phyloP scores from a whole-genome alignment of 2,113 vertebrate species.

The Grus americana region DNA sequence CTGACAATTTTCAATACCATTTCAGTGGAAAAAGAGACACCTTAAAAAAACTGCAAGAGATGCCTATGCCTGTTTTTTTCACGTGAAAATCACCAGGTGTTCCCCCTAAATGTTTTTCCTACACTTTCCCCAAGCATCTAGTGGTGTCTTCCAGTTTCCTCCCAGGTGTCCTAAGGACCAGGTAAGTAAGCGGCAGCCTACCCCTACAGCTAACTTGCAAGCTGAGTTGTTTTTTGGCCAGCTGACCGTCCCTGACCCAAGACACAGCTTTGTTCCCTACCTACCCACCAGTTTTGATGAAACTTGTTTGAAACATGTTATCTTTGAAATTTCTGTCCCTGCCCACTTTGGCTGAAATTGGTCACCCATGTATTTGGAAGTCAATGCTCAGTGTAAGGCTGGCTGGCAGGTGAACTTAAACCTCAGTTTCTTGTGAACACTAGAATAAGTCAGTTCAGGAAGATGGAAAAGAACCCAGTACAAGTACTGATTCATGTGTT shows the following conservation, averaged over 20 bases:
- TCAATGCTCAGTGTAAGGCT: neutral
- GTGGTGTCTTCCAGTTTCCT: neutral
- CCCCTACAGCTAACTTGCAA: neutral
- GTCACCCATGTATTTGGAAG: neutral
- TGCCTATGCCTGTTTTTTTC: neutral
- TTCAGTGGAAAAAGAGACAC: neutral
- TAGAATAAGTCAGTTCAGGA: neutral
- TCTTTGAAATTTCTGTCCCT: neutral
- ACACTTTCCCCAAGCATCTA: too few species aligned
- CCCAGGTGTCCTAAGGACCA: neutral
- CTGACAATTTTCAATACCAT: neutral
- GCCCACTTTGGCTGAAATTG: neutral
- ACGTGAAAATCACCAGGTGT: neutral
- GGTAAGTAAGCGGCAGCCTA: neutral
- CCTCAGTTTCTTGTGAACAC: neutral
- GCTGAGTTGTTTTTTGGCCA: neutral
- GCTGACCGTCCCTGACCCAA: neutral
- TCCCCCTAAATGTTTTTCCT: neutral
- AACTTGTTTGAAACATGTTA: neutral
- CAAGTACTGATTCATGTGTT: neutral
- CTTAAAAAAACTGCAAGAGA: neutral
- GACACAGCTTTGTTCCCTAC: neutral
- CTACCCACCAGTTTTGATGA: neutral
- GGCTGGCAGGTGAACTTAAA: neutral
- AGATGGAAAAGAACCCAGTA: neutral